Base-by-base conservation (phyloP, 2,888 invertebrate genomes). In the Cephus nigrinus region DNA sequence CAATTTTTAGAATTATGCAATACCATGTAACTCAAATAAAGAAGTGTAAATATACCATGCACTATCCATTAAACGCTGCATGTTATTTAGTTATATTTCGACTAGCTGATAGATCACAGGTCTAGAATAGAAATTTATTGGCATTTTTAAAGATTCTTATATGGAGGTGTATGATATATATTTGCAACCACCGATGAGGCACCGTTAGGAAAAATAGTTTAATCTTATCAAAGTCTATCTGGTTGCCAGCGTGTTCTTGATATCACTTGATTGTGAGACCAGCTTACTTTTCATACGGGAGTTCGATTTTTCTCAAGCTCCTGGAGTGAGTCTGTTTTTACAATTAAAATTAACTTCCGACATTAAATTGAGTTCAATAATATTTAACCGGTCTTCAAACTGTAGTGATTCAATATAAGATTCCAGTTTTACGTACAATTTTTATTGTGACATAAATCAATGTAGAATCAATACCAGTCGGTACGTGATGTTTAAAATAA, bases 191-290 rank as follows among this genome's bases (percentile, higher is more conserved):
- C 23, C 71, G 55, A 71, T 71, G 71, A 31, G 12, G 3, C 71
- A 33, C 9, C 31, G 32, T 32, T 32, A 33, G 71, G 71, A 34
- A 71, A 76, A 12, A n/a, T 36, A 36, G 30, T 75, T 79, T 87
- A 86, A 89, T 89, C 89, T 89, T 89, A 89, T 89, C 89, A 82
- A 75, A 76, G 78, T 84, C 84, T 89, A 88, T 89, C 89, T 85
- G 77, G 75, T 69, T 36, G 73, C 75, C 78, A 75, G 80, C 78
- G 79, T 75, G 75, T 73, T 55, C 75, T 36, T 75, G 69, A 74
- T 76, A 73, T 32, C 72, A 75, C 23, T 12, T 69, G 36, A 36
- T 36, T 36, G 36, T 15, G 33, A 33, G 74, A 11, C 33, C 12
- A 74, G 36, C 33, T 74, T 74, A 35, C 30, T 74, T 34, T 74